These are phyloP conservation scores for Phorcus lineatus DNA, from an alignment of 2,888 invertebrate species.

Conservation along the genomic window DNA sequence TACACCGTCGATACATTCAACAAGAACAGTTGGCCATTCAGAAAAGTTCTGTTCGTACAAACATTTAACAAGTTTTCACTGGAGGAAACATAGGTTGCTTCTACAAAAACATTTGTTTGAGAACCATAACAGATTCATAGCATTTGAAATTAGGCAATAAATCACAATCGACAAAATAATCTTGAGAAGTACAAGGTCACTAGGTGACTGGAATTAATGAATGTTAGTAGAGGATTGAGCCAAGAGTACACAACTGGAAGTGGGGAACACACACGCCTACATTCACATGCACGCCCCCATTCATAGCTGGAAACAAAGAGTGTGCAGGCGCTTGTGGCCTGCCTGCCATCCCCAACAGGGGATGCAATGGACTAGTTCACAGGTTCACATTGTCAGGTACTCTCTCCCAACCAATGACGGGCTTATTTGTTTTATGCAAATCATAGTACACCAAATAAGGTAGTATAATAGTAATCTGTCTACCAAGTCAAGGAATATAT, in stretches of 20 bases:
- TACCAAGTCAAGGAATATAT: background rate
- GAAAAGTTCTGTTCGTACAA: too few relatives aligned
- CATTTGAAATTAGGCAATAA: too few relatives aligned
- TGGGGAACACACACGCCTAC: background rate
- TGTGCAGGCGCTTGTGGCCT: background rate
- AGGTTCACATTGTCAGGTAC: background rate
- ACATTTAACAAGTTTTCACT: too few relatives aligned
- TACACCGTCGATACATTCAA: too few relatives aligned
- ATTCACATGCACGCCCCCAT: background rate
- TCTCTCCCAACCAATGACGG: background rate
- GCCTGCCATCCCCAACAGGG: background rate
- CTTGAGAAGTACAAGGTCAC: background rate
- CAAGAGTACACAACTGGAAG: background rate
- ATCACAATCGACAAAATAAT: too few relatives aligned
- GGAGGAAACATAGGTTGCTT: too few relatives aligned
- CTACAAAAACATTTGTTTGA: too few relatives aligned
- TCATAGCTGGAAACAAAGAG: background rate
- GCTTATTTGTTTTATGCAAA: background rate
- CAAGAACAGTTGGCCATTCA: too few relatives aligned
- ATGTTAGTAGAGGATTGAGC: background rate
- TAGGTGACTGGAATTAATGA: conserved; percentile 4
- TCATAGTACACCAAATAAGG: background rate
- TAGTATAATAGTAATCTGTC: background rate
- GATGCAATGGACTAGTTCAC: background rate
- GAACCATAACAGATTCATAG: too few relatives aligned